Conservation (phyloP, 2,888 invertebrate species). For the Strigamia maritima region DNA sequence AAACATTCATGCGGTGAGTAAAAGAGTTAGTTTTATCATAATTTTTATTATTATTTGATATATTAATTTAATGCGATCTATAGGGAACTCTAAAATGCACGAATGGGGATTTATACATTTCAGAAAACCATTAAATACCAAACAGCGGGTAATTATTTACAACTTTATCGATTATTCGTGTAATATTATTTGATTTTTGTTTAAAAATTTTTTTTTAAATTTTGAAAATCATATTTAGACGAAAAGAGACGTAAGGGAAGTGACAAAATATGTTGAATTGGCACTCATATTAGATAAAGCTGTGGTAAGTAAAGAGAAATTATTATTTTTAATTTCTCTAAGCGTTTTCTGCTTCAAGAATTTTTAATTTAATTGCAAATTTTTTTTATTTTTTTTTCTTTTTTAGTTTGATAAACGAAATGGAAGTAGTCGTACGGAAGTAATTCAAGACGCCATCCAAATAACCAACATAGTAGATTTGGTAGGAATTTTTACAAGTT, state of each 20-base stretch:
- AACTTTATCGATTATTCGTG: neutral
- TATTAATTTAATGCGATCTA: slow-evolving; percentile 2
- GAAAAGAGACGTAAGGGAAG: slow-evolving; percentile 78
- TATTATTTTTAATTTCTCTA: slow-evolving; percentile 14
- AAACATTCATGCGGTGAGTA: slow-evolving; percentile 85
- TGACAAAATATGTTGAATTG: slow-evolving; percentile 92
- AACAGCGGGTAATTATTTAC: slow-evolving; percentile 40
- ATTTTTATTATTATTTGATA: neutral
- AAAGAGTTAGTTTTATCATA: neutral
- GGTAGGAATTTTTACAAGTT: slow-evolving; percentile 61
- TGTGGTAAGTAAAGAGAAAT: slow-evolving; percentile 63
- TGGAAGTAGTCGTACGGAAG: slow-evolving; percentile 79
- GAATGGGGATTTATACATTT: slow-evolving; percentile 48
- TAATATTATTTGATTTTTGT: neutral
- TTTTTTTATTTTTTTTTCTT: slow-evolving; percentile 38
- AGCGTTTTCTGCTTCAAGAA: slow-evolving; percentile 14
- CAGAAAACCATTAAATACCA: slow-evolving; percentile 44
- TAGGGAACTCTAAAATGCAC: slow-evolving; percentile 46
- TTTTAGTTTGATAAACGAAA: slow-evolving; percentile 79
- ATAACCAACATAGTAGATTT: slow-evolving; percentile 96
- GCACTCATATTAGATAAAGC: slow-evolving; percentile 94
- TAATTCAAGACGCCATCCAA: slow-evolving; percentile 92
- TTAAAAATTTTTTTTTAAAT: neutral
- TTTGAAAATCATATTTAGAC: slow-evolving; percentile 50
- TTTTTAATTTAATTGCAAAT: neutral